These are phyloP conservation scores for Caracal caracal DNA, from an alignment of 2,113 vertebrate species.

Conservation along the genomic window DNA sequence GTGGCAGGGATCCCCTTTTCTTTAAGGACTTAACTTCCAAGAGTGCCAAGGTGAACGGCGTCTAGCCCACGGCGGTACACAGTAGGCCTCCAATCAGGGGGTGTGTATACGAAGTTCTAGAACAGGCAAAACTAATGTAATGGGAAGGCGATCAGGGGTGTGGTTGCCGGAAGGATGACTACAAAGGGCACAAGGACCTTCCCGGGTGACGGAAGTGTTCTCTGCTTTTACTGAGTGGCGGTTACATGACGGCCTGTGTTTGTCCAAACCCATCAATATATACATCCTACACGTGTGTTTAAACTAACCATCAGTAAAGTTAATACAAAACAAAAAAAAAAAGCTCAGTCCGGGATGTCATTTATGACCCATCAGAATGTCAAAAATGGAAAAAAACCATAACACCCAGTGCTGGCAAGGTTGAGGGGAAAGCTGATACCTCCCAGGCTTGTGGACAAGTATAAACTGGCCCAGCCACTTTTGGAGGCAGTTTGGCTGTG, in stretches of 20 bases:
- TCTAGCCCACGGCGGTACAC: not conserved
- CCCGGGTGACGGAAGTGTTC: not conserved
- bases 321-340: not conserved
- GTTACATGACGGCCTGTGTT: not conserved
- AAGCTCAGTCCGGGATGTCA: not conserved
- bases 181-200: not conserved
- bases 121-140: not conserved
- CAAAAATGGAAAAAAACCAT: not conserved
- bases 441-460: not conserved
- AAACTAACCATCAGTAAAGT: not conserved
- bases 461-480: not conserved
- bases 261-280: not conserved
- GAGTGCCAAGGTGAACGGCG: not conserved
- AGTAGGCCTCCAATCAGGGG: not conserved
- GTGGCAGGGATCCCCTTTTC: not conserved
- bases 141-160: not conserved
- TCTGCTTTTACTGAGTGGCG: not conserved
- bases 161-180: too few relatives aligned
- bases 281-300: not conserved
- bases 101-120: not conserved
- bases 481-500: not conserved
- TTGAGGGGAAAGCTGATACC: not conserved
- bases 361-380: not conserved
- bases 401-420: not conserved
- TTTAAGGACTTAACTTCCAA: not conserved